Base-by-base conservation (phyloP, 2,797 vertebrate species). In the Lithobates pipiens region DNA sequence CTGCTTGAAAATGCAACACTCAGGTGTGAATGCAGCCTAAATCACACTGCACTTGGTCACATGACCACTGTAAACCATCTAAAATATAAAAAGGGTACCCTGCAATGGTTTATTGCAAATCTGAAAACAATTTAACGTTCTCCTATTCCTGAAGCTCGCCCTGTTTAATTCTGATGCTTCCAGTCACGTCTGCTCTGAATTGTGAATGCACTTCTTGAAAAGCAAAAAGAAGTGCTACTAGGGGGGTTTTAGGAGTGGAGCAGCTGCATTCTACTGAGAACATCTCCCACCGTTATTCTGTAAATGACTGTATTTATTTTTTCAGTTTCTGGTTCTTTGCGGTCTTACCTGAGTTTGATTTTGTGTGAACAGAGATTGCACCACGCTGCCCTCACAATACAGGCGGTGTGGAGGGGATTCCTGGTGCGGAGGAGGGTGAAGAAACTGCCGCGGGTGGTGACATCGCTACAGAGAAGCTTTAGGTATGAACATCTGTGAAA, bases 391-490 rank as follows among this genome's bases (percentile, higher is more conserved):
- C 95, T 94, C 85, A 85, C 94, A 89, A 97, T 99, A 91, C 98
- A 99, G 92, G 97, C 97, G 68, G 90, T 82, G 0, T 99, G 98
- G 98, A 95, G 94, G 82, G 97, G 97, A 80, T 95, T 95, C 90
- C 94, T 90, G 89, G 97, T 95, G 42, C 94, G 98, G 83, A 95
- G 91, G 82, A 94, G 97, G 89, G 89, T 98, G 85, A 97, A 94
- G 93, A 97, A 92, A 84, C 96, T 99, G n/a, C 95, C 91, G 25
- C 92, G 93, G 91, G 96, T 94, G 1, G 95, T 98, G 73, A 93
- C 92, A 36, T 39, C 84, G 39, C 92, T 99, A 90, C 98, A 99
- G 92, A 96, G 95, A 80, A 96, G 90, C 92, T 99, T 97, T 95
- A 97, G 98, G 95, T 96, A 95, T 92, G 88, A 72, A 46, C 16